Evolutionary conservation across 2,888 invertebrate genomes (phyloP), one percentile per base, ranked within the genome.

Genomic region (Drosophila diplacantha): DNA sequence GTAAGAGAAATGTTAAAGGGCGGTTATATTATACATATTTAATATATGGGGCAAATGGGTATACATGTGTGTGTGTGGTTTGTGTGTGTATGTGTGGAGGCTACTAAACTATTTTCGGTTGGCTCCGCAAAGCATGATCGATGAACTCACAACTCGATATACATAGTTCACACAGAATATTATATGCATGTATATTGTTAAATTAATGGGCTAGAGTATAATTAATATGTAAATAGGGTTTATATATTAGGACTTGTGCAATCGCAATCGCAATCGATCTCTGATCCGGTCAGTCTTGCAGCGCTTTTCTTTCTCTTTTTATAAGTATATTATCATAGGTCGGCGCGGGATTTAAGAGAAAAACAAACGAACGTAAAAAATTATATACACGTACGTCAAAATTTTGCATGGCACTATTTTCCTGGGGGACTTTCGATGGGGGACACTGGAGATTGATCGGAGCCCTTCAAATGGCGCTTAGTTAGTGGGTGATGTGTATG

Each of bases 361-460:
- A 62, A 53, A 52, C 58, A 54, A 75, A 84, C 75, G 44, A 46
- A 46, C 44, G 44, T 46, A 84, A 84, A 87, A 87, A 87, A 87
- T 87, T 87, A 87, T 87, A 87, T 86, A 86, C 87, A 87, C 84
- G 84, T 80, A 87, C 87, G 87, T 87, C 87, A 85, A 81, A 74
- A 74, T 71, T 70, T 78, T 65, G 66, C 57, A 59, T 62, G 38
- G 46, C 66, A 18, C 11, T 35, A 68, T 72, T 78, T 24, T 46
- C 29, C 22, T 47, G 35, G 47, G 43, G 43, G 29, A 8, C 22
- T 43, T n/a, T 44, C 32, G 29, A 38, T n/a, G 49, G 41, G n/a
- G 16, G 5, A 37, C 39, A 39, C 41, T 14, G 20, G 32, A 55
- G 12, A 35, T 18, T 47, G 29, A 34, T 35, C 49, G 47, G 38